phyloP scores from a whole-genome alignment of 2,113 vertebrate genomes.

The Chlorodrepanis virens region DNA sequence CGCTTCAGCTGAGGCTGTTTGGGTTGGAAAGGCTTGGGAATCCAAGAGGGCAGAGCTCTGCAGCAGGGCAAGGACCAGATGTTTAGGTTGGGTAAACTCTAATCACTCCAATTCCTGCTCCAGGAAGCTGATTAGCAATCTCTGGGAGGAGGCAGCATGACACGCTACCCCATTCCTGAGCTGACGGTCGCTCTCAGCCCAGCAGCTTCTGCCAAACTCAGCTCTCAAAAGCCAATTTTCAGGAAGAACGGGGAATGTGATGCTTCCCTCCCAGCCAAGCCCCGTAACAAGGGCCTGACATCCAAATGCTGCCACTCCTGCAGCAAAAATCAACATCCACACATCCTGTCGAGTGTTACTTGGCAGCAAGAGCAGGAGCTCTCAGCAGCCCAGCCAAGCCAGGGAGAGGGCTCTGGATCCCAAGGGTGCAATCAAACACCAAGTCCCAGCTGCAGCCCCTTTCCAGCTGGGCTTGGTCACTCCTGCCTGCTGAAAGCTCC shows the following conservation, averaged over 20 bases:
- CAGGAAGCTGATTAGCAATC: constrained; percentile 3
- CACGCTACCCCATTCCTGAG: not conserved
- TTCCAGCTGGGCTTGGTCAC: not conserved
- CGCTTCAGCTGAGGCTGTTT: not conserved
- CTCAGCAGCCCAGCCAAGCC: not conserved
- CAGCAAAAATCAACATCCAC: not conserved
- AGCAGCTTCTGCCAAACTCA: not conserved
- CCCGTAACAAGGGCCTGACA: not conserved
- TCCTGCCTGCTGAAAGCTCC: not conserved
- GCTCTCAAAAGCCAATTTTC: not conserved
- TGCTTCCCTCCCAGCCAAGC: not conserved
- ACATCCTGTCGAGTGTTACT: not conserved
- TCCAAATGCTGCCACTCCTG: not conserved
- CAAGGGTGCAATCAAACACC: not conserved
- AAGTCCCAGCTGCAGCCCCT: constrained; percentile 6
- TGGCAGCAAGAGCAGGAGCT: not conserved
- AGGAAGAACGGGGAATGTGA: not conserved
- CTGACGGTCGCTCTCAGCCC: not conserved
- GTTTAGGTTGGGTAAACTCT: not conserved
- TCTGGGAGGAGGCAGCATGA: not conserved
- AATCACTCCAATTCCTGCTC: not conserved
- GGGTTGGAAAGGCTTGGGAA: not conserved
- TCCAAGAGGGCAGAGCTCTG: not conserved
- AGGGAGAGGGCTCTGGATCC: not conserved
- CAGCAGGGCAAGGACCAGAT: not conserved